A percentile compares a stretch with the other conserved stretches of the same genome.
Conservation (phyloP, 2,888 invertebrate species). For the Griposia aprilina region DNA sequence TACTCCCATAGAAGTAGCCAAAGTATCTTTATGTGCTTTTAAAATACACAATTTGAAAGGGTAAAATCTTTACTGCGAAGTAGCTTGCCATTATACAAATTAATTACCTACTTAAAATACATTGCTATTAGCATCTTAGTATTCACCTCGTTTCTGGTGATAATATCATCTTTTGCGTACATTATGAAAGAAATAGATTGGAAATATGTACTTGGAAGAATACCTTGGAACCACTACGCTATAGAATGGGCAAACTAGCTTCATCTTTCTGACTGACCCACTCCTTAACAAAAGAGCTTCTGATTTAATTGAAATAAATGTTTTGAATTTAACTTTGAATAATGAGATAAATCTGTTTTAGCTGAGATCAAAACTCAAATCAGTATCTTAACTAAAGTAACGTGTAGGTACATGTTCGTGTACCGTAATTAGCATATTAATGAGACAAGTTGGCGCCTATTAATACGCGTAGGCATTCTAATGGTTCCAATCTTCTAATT, state of each 20-base stretch:
- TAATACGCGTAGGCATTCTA: constrained; percentile 54
- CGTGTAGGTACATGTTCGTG: constrained; percentile 6
- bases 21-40: too few relatives aligned
- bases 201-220: not conserved
- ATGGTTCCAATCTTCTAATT: constrained; percentile 65
- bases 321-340: not conserved
- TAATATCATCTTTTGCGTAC: not conserved
- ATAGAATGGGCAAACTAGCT: not conserved
- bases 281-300: not conserved
- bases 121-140: not conserved
- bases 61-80: too few relatives aligned
- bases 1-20: too few relatives aligned
- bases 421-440: constrained; percentile 56
- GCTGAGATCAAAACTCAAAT: constrained; percentile 11
- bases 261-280: not conserved
- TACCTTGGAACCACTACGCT: not conserved
- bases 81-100: too few relatives aligned
- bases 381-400: constrained; percentile 4
- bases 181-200: not conserved
- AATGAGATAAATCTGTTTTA: not conserved
- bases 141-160: not conserved
- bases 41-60: too few relatives aligned
- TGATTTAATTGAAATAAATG: not conserved
- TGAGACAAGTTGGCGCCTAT: constrained; percentile 57
- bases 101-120: too few relatives aligned